Conservation (phyloP, 2,113 vertebrate species). For the Propithecus coquereli region DNA sequence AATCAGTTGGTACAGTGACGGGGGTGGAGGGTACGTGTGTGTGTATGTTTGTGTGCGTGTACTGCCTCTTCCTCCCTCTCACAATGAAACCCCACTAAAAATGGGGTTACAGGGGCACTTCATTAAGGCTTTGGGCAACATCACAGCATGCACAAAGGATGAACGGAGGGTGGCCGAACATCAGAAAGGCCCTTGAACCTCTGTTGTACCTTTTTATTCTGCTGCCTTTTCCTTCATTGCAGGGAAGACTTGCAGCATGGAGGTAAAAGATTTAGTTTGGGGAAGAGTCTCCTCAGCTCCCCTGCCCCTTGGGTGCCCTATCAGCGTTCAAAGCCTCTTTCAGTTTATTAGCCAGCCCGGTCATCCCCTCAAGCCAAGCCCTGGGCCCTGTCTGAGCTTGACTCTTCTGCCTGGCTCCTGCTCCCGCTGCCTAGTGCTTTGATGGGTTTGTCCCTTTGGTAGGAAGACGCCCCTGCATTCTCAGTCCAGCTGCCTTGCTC, state of each 20-base stretch:
- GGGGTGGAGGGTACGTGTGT: neutral
- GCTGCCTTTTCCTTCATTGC: neutral
- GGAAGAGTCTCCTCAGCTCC: neutral
- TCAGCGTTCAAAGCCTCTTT: neutral
- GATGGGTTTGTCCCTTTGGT: neutral
- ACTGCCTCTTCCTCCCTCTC: neutral
- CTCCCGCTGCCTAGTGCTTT: neutral
- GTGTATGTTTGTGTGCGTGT: no score
- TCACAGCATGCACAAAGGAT: neutral
- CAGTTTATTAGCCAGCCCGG: fast-evolving
- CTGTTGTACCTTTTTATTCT: neutral
- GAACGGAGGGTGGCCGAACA: neutral
- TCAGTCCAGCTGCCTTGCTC: neutral
- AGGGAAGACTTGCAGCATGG: neutral
- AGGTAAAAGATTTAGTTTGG: no score
- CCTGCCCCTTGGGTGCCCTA: fast-evolving
- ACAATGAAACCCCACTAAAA: neutral
- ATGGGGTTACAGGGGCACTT: neutral
- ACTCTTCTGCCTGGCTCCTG: neutral
- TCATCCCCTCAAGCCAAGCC: neutral
- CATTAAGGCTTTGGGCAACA: neutral
- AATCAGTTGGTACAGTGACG: neutral
- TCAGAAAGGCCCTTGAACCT: neutral
- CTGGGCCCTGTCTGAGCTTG: neutral
- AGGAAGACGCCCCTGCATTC: neutral